Percentiles rank a stretch among this genome's conserved stretches.
These are phyloP conservation scores for Cremastinae sp. DNA, from an alignment of 2,888 invertebrate species.

Conservation along the genomic window DNA sequence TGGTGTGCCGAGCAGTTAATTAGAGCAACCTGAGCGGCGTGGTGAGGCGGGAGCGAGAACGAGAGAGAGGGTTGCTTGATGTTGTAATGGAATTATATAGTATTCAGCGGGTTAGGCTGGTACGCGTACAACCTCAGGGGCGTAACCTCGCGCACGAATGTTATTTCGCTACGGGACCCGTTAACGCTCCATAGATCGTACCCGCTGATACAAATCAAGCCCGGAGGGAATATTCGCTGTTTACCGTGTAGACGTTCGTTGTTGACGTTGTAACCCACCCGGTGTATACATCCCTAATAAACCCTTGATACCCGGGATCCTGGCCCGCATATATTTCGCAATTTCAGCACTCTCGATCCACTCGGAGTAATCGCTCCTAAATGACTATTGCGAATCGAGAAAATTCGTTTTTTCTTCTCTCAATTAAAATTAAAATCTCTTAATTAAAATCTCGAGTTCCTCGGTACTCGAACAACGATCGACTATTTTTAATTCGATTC, in stretches of 20 bases:
- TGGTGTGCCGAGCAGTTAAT: slow-evolving; percentile 52
- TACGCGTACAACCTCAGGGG: slow-evolving; percentile 48
- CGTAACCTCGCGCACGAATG: slow-evolving; percentile 56
- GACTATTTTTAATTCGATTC: too few species aligned
- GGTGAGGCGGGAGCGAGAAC: slow-evolving; percentile 27
- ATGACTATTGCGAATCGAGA: slow-evolving; percentile 21
- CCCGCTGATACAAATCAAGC: slow-evolving; percentile 55
- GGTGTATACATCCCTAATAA: slow-evolving; percentile 40
- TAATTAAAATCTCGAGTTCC: too few species aligned
- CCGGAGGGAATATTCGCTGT: slow-evolving; percentile 56
- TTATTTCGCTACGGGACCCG: slow-evolving; percentile 19
- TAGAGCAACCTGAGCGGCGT: slow-evolving; percentile 43
- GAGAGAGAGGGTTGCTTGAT: slow-evolving; percentile 43
- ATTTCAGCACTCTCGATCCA: slow-evolving; percentile 9
- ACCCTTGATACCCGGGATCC: slow-evolving; percentile 36
- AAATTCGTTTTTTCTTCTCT: too few species aligned
- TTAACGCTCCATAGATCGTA: slow-evolving; percentile 46
- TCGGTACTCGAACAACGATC: too few species aligned
- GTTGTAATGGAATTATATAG: slow-evolving; percentile 59
- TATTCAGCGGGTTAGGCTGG: slow-evolving; percentile 54
- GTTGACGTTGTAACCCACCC: slow-evolving; percentile 43
- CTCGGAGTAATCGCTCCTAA: slow-evolving; percentile 10
- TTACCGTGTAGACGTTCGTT: slow-evolving; percentile 45
- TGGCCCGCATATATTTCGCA: slow-evolving; percentile 4
- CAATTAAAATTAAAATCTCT: too few species aligned